Evolutionary conservation across 2,888 invertebrate genomes (phyloP), one percentile per base, ranked within the genome.

Genomic region (Cheilosia vulpina): DNA sequence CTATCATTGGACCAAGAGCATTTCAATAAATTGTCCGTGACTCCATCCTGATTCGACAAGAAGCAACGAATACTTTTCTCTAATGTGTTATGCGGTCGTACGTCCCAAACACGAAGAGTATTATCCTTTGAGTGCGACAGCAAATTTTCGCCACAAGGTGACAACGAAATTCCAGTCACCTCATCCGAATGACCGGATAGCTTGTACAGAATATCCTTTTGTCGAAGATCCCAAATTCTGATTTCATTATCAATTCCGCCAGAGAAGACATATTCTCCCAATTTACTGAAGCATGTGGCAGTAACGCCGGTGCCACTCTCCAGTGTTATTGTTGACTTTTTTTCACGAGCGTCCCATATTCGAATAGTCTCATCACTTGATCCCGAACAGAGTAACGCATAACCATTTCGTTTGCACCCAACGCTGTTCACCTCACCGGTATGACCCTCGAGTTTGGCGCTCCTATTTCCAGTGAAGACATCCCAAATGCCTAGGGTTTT

Each of bases 111-210:
- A 78, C 98, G 94, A 41, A 99, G 93, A 2, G 98, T 97, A 90
- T 96, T 97, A 92, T 99, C 99, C 98, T 99, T 99, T 0, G 97
- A 94, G 93, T 99, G 99, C 0, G 98, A 97, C n/a, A 99, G 93
- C 15, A 99, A 94, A 91, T 98, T 98, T 0, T 97, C 96, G 0
- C 97, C 97, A 72, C 91, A 92, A 0, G 91, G 91, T 0, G 91
- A 92, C 0, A 91, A 82, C 1, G 96, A 93, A 88, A 99, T 91
- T 6, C 96, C 98, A 9, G 99, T 99, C 4, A 99, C 94, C 0
- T 98, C 98, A 90, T 99, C 99, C 0, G 96, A 96, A 89, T 99
- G 99, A 0, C 99, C 99, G 88, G 96, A 95, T 90, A 99, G 94
- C 87, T 95, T 95, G 90, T 97, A 97, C 0, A 97, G 92, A 62